Conservation (phyloP, 2,888 invertebrate species). For the Amiota communis region DNA sequence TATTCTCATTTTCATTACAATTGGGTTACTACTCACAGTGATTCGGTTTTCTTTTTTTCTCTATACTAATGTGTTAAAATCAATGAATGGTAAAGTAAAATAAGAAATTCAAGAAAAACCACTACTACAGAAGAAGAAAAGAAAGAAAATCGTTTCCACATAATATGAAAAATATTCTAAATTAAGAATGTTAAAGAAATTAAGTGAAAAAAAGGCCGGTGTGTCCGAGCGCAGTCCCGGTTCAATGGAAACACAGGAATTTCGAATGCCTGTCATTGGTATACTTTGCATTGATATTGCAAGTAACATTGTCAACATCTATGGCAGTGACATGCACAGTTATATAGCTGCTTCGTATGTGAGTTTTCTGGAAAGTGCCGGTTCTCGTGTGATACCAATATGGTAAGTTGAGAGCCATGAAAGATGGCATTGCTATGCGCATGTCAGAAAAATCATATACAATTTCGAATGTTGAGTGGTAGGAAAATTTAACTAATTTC, state of each 20-base stretch:
- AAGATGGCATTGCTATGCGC: background rate
- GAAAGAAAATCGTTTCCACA: too few relatives aligned
- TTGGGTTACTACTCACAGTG: too few relatives aligned
- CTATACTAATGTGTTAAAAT: background rate
- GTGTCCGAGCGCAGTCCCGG: background rate
- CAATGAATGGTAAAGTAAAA: background rate
- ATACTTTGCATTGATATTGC: constrained; percentile 82
- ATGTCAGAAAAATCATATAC: background rate
- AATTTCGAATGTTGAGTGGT: too few relatives aligned
- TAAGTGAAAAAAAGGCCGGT: too few relatives aligned
- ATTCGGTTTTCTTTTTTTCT: background rate
- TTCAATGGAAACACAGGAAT: background rate
- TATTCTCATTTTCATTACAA: background rate
- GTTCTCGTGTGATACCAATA: constrained; percentile 87
- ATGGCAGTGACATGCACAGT: constrained; percentile 76
- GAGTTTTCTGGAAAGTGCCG: constrained; percentile 87
- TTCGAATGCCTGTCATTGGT: constrained; percentile 38
- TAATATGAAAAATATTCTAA: too few relatives aligned
- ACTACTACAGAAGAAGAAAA: background rate
- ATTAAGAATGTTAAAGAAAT: too few relatives aligned
- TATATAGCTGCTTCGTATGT: constrained; percentile 90
- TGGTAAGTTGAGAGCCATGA: constrained; percentile 76
- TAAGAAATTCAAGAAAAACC: background rate
- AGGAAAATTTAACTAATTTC: constrained; percentile 17
- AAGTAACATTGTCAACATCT: constrained; percentile 74